phyloP scores from a whole-genome alignment of 1,140 invertebrate species.

The Octopus sinensis region DNA sequence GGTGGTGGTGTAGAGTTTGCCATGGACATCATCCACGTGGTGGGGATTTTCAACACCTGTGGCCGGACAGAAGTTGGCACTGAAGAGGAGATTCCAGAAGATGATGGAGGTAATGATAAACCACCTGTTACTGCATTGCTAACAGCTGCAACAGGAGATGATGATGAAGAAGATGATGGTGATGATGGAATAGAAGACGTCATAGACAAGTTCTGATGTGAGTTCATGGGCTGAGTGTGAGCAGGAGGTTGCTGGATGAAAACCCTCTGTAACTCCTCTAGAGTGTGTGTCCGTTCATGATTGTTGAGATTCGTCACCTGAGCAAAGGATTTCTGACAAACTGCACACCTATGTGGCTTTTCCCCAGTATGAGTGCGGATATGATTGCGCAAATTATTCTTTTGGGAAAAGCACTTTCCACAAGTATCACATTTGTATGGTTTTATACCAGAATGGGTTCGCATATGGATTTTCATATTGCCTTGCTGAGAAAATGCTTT shows the following conservation, averaged over 20 bases:
- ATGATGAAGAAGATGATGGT: too few species aligned
- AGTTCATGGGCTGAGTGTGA: neutral
- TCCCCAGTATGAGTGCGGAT: slow-evolving; percentile 24
- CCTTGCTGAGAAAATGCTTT: slow-evolving; percentile 85
- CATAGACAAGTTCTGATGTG: too few species aligned
- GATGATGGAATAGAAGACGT: too few species aligned
- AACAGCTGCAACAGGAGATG: too few species aligned
- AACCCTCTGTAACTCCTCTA: neutral
- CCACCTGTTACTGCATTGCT: too few species aligned
- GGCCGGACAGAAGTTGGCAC: neutral
- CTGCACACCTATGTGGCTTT: slow-evolving; percentile 17
- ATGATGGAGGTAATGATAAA: too few species aligned
- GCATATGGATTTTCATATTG: slow-evolving; percentile 72
- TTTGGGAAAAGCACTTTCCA: slow-evolving; percentile 17
- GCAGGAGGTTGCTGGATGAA: neutral
- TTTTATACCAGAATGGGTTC: slow-evolving; percentile 15
- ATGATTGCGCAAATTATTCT: slow-evolving; percentile 19
- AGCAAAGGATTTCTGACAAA: slow-evolving; percentile 24
- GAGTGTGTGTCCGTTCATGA: slow-evolving; percentile 66
- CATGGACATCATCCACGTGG: slow-evolving; percentile 9
- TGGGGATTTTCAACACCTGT: neutral
- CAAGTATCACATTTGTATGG: slow-evolving; percentile 19
- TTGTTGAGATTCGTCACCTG: slow-evolving; percentile 42
- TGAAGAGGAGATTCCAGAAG: neutral
- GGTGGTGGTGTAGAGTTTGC: neutral